phyloP scores from a whole-genome alignment of 2,888 invertebrate species.

The Mechanitis messenoides region DNA sequence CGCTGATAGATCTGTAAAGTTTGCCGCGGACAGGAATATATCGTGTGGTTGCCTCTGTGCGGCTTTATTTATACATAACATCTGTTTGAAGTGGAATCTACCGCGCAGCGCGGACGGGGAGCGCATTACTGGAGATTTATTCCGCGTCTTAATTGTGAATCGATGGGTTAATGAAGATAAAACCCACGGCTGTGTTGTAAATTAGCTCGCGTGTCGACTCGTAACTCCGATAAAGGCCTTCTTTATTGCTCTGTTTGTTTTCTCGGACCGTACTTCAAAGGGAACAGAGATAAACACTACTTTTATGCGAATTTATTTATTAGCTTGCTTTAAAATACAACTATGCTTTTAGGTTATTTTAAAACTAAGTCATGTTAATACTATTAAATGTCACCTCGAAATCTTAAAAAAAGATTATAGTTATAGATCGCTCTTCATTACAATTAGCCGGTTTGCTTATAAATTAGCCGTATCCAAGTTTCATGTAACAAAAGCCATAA shows the following conservation, averaged over 20 bases:
- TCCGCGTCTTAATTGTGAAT: slow-evolving; percentile 77
- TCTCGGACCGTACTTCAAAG: slow-evolving; percentile 74
- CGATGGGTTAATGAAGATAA: slow-evolving; percentile 78
- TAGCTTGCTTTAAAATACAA: slow-evolving; percentile 45
- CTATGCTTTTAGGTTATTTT: slow-evolving; percentile 35
- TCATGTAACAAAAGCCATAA: slow-evolving; percentile 67
- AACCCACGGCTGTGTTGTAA: slow-evolving; percentile 76
- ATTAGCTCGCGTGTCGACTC: slow-evolving; percentile 77
- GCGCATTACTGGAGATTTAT: slow-evolving; percentile 76
- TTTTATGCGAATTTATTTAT: slow-evolving; percentile 72
- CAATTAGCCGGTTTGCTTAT: slow-evolving; percentile 70
- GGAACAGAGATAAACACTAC: slow-evolving; percentile 69
- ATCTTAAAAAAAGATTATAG: too few relatives aligned
- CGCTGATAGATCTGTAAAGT: slow-evolving; percentile 74
- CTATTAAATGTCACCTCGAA: slow-evolving; percentile 37
- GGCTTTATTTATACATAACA: slow-evolving; percentile 76
- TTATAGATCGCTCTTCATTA: slow-evolving; percentile 46
- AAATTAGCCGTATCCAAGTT: slow-evolving; percentile 65
- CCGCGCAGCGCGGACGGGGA: slow-evolving; percentile 69
- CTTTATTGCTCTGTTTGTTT: slow-evolving; percentile 77
- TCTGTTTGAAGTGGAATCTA: slow-evolving; percentile 76
- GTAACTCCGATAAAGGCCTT: slow-evolving; percentile 73
- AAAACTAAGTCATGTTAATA: slow-evolving; percentile 32
- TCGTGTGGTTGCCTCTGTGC: slow-evolving; percentile 76
- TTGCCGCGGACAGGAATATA: slow-evolving; percentile 76